Evolutionary conservation across 2,113 vertebrate species (phyloP).

Genomic region (Nothobranchius furzeri): DNA sequence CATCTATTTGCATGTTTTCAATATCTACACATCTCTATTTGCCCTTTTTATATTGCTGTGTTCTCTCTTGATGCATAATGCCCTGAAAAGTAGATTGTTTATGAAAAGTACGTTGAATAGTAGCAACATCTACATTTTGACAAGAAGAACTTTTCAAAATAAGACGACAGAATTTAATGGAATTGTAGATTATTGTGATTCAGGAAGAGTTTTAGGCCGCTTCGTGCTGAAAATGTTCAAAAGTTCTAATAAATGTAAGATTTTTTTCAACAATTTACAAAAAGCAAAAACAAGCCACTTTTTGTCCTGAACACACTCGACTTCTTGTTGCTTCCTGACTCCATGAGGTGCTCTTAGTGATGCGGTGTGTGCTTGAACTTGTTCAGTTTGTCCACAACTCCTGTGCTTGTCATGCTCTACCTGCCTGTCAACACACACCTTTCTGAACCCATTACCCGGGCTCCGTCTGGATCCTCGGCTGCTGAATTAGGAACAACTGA

Average conservation of each 20-base stretch:
- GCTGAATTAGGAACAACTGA: neutral
- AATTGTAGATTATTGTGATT: no score
- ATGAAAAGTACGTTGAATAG: neutral
- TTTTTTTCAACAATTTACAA: no score
- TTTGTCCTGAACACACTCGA: neutral
- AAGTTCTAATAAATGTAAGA: no score
- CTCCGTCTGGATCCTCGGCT: neutral
- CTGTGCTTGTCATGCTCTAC: neutral
- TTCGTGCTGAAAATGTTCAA: no score
- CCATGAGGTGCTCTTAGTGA: neutral
- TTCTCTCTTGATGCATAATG: neutral
- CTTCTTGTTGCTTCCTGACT: neutral
- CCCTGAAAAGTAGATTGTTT: neutral
- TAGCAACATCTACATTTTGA: neutral
- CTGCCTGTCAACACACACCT: neutral
- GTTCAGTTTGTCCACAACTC: neutral
- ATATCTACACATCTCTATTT: neutral
- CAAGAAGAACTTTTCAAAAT: neutral
- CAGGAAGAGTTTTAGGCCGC: no score
- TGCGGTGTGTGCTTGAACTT: neutral
- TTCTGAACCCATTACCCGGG: neutral
- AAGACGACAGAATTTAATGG: no score
- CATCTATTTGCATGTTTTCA: neutral
- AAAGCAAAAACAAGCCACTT: no score
- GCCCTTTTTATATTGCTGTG: neutral